Conservation (phyloP, 2,888 invertebrate genomes). For the Antitype chi region DNA sequence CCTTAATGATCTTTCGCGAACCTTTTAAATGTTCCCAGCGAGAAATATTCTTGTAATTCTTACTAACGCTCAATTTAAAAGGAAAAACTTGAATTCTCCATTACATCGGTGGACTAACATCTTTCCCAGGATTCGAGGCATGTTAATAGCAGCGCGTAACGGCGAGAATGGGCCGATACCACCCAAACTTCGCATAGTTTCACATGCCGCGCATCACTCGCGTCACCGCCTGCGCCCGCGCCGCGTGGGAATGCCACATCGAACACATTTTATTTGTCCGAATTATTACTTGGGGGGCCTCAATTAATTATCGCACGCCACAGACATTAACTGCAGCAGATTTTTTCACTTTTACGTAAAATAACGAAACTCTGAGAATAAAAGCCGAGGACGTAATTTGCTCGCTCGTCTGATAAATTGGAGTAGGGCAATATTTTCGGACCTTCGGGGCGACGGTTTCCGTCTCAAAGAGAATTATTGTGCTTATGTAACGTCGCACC, state of each 20-base stretch:
- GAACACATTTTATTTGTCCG: constrained; percentile 75
- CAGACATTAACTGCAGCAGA: constrained; percentile 77
- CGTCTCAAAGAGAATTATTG: constrained; percentile 75
- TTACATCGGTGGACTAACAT: constrained; percentile 62
- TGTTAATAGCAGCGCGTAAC: constrained; percentile 64
- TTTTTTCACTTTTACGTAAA: constrained; percentile 79
- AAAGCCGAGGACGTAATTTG: constrained; percentile 73
- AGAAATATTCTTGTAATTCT: constrained; percentile 56
- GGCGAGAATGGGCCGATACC: constrained; percentile 63
- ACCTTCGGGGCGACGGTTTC: constrained; percentile 73
- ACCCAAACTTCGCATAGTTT: constrained; percentile 70
- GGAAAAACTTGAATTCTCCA: constrained; percentile 60
- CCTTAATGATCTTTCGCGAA: constrained; percentile 50
- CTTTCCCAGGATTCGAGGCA: constrained; percentile 71
- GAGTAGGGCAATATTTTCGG: constrained; percentile 75
- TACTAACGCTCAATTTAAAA: constrained; percentile 60
- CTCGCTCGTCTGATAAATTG: constrained; percentile 74
- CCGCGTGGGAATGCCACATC: constrained; percentile 81
- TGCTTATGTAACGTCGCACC: constrained; percentile 78
- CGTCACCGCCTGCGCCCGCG: constrained; percentile 59
- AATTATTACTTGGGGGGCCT: constrained; percentile 82
- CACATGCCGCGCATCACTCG: constrained; percentile 75
- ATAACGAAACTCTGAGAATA: constrained; percentile 69
- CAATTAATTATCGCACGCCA: constrained; percentile 79
- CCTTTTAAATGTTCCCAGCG: constrained; percentile 38